Base-by-base conservation (phyloP, 2,888 invertebrate genomes). In the Protodeltote pygarga region DNA sequence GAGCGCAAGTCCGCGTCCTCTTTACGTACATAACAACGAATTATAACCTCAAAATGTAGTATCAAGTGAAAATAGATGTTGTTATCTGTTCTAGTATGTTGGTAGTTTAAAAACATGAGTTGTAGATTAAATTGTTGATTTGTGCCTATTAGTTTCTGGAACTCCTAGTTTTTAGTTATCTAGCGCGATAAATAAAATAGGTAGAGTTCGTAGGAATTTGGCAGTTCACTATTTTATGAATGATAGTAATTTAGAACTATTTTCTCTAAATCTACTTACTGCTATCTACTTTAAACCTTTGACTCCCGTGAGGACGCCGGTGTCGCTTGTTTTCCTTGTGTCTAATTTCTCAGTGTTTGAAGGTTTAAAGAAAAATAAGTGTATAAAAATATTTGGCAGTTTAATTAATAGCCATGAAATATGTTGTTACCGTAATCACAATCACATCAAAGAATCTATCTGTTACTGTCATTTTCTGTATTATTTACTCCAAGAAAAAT, bases 1-100 rank as follows among this genome's bases (percentile, higher is more conserved):
- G 72, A 77, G 71, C 49, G 66, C 54, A 57, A 48, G 74, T 77
- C 68, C 66, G 79, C 75, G 82, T 79, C 80, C 79, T 80, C 78
- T 75, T 78, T 75, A 59, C 57, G 53, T 66, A 62, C 48, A 41
- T 65, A 62, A 55, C 59, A 58, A 63, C 57, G 58, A 60, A 33
- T 49, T 59, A 63, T 50, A 50, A 53, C 50, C 35, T 61, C 50
- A 59, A 67, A 60, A 64, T 64, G 42, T 68, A 66, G 58, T 62
- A 31, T 50, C 45, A 41, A 52, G 29, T 53, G 33, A 61, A 60
- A 57, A 52, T 53, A 47, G 35, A 55, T 60, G 33, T 57, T 45
- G 32, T 50, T 50, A 53, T 52, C 48, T 24, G 27, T 57, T 48
- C 31, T 47, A 40, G 41, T 50, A 40, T 50, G 38, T 55, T 37